Evolutionary conservation across 2,888 invertebrate genomes (phyloP), one percentile per base, ranked within the genome.

Genomic region (Scaptomyza tumidula): DNA sequence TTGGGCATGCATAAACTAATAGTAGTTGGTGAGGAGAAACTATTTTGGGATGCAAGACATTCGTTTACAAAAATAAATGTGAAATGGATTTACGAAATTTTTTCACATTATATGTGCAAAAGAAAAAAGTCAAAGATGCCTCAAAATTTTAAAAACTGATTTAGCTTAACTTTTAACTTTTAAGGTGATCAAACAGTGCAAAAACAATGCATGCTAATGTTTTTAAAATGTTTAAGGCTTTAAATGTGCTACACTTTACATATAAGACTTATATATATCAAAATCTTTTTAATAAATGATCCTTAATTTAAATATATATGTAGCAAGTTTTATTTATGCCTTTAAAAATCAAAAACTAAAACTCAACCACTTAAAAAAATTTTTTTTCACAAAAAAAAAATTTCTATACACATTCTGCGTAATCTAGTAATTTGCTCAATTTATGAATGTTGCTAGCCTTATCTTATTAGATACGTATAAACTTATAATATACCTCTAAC

Each of bases 401-500:
- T 14, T n/a, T n/a, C n/a, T 35, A 0, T 11, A 3, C 13, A 5
- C 10, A 13, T 49, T 33, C 24, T 13, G 10, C 24, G 11, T 24
- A 11, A 50, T 52, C 35, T 24, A 7, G 11, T 14, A 37, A 37
- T 44, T 44, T 29, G 14, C 4, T 7, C 14, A 52, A 63, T 67
- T 67, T 58, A 60, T 64, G 56, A 33, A 60, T 58, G 54, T 57
- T 39, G 49, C 48, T 10, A 33, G 57, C 59, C 33, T 44, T 45
- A 56, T 60, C 57, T 67, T 68, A 72, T 69, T 68, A 68, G 63
- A 68, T 58, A 52, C 39, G 39, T 63, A 69, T 69, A 61, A 48
- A 53, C 69, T 60, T 59, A 57, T 56, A 61, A 73, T 70, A 75
- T 62, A 70, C 73, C 58, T 78, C 41, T 33, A 24, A 37, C 52